Percentiles rank a stretch among this genome's conserved stretches.
These are phyloP conservation scores for Micromesistius poutassou DNA, from an alignment of 2,797 vertebrate genomes.

Conservation along the genomic window DNA sequence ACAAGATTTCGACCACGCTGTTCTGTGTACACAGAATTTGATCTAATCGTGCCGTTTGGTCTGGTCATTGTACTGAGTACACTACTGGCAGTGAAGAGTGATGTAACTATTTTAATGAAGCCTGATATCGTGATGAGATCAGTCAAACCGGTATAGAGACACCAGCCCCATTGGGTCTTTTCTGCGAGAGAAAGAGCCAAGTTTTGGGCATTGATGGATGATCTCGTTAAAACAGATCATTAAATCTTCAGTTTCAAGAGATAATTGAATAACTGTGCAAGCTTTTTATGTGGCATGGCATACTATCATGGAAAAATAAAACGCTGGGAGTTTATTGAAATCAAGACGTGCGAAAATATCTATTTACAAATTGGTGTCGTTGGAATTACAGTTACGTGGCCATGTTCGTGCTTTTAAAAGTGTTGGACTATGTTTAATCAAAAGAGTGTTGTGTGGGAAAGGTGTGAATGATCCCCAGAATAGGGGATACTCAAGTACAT, in stretches of 20 bases:
- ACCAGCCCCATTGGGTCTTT: neutral
- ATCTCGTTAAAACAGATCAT: slow-evolving; percentile 1
- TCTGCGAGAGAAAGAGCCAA: neutral
- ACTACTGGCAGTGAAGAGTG: neutral
- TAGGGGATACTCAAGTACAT: neutral
- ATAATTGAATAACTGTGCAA: neutral
- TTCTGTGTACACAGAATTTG: neutral
- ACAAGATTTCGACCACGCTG: neutral
- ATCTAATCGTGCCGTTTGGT: neutral
- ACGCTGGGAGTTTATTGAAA: slow-evolving; percentile 2
- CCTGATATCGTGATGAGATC: neutral
- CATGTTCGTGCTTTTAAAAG: neutral
- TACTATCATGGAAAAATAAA: neutral
- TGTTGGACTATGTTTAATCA: neutral
- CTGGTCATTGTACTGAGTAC: neutral
- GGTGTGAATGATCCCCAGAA: neutral
- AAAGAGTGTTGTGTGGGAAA: neutral
- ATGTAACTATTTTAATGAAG: neutral
- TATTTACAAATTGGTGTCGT: neutral
- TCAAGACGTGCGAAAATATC: neutral
- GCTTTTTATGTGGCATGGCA: neutral
- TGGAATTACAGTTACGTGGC: neutral
- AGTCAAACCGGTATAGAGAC: neutral
- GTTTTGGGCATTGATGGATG: neutral
- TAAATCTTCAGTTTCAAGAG: neutral